Conservation (phyloP, 2,888 invertebrate species). For the Harmothoe impar region DNA sequence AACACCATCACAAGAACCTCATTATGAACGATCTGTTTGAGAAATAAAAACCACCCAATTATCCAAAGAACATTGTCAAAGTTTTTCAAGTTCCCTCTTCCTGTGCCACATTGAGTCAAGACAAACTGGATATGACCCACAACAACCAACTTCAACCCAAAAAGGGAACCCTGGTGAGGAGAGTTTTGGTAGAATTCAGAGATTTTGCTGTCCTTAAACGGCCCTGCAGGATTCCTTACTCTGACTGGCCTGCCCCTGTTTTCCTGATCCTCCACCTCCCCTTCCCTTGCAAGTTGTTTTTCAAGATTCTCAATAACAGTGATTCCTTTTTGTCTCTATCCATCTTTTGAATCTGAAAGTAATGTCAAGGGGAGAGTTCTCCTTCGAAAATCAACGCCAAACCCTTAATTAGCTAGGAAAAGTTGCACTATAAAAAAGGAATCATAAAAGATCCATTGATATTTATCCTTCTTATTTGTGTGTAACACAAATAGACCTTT, state of each 20-base stretch:
- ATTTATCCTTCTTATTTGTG: too few species aligned
- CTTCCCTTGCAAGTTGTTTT: too few species aligned
- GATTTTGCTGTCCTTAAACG: background rate
- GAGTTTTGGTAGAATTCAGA: background rate
- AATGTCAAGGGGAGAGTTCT: background rate
- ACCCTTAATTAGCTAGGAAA: constrained; percentile 39
- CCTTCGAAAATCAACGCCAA: background rate
- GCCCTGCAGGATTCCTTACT: background rate
- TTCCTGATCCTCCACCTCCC: background rate
- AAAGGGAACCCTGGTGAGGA: background rate
- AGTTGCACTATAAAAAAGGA: background rate
- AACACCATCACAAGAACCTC: background rate
- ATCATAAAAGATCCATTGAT: too few species aligned
- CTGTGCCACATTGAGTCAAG: background rate
- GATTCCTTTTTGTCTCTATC: background rate
- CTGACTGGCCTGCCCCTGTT: too few species aligned
- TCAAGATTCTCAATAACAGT: too few species aligned
- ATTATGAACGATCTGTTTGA: background rate
- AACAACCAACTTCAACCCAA: background rate
- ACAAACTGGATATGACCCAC: background rate
- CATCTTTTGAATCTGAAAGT: background rate
- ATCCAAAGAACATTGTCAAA: constrained; percentile 13
- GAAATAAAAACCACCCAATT: constrained; percentile 13
- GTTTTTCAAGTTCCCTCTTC: background rate
- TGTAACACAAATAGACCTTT: too few species aligned